Base-by-base conservation (phyloP, 1,140 invertebrate genomes). In the Palaemon carinicauda region DNA sequence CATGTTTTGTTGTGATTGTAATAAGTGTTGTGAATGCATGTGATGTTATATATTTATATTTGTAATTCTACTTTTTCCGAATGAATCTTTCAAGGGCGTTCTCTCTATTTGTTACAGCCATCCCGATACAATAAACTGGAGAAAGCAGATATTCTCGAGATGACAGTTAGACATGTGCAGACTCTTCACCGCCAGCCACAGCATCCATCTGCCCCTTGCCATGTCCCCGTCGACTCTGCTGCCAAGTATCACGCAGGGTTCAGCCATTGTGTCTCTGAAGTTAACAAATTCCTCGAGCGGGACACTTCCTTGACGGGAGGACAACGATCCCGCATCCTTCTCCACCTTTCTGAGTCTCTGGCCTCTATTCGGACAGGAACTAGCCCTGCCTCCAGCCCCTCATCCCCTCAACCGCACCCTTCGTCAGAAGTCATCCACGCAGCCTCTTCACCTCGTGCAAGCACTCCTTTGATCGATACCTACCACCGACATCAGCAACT, bases 91-190 rank as follows among this genome's bases (percentile, higher is more conserved):
- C 29, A 69, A 69, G n/a, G 12, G 71, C 19, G 0, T 27, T 83
- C 15, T 21, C 15, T 41, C 69, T 51, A 56, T 41, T 21, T 91
- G 98, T 31, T 33, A 33, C 84, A 86, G 84, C 80, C 82, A 7
- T 82, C 87, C 29, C 71, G 87, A 24, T 85, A 88, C 74, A 84
- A 73, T 54, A 88, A 88, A 60, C 78, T 88, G 52, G 98, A 99
- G 91, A 99, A 99, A 91, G 98, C 98, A 0, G 98, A 99, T 91
- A 98, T 99, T 80, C 92, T 99, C 51, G 84, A 86, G 65, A 86
- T 86, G 84, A 86, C 84, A 15, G 84, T 86, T 19, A 50, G 84
- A 19, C 84, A 86, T 65, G 84, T 86, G 54, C 77, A 86, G 65
- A 41, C 56, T 7, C 77, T 86, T 0, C 84, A 74, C 97, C 99